A percentile compares a stretch with the other conserved stretches of the same genome.
phyloP scores from a whole-genome alignment of 2,888 invertebrate species.

The Clostera curtula region DNA sequence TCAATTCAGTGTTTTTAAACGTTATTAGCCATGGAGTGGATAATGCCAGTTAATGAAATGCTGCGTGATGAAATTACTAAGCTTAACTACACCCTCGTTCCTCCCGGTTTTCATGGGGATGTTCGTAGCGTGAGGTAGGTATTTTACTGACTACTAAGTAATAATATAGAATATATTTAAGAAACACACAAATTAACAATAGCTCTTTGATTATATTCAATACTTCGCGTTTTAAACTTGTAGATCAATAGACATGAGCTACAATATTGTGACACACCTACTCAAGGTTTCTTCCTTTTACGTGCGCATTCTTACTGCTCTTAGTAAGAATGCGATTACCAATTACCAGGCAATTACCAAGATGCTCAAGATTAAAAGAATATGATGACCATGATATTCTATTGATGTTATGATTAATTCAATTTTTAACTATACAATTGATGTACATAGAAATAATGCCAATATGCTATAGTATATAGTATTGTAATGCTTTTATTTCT shows the following conservation, averaged over 20 bases:
- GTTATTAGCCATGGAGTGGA: slow-evolving; percentile 26
- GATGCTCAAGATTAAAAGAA: background rate
- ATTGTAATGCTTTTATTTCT: too few species aligned
- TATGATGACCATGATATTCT: background rate
- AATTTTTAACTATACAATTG: too few species aligned
- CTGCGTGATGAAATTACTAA: slow-evolving; percentile 38
- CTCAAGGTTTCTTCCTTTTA: slow-evolving; percentile 10
- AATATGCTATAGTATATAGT: too few species aligned
- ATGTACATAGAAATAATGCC: too few species aligned
- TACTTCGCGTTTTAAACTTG: background rate
- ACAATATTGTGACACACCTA: slow-evolving; percentile 11
- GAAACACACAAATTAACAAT: too few species aligned
- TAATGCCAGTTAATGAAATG: slow-evolving; percentile 37
- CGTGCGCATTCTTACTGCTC: background rate
- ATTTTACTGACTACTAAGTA: too few species aligned
- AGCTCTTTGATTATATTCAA: background rate
- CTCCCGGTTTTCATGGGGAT: slow-evolving; percentile 40
- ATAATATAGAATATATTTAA: too few species aligned
- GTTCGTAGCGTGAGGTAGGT: slow-evolving; percentile 37
- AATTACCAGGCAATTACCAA: too few species aligned
- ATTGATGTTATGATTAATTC: background rate
- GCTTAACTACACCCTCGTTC: slow-evolving; percentile 35
- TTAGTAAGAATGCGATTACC: background rate
- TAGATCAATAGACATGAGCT: background rate
- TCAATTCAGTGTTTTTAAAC: background rate